Evolutionary conservation across 2,797 vertebrate species (phyloP).

Genomic region (Apogon hyalosoma): DNA sequence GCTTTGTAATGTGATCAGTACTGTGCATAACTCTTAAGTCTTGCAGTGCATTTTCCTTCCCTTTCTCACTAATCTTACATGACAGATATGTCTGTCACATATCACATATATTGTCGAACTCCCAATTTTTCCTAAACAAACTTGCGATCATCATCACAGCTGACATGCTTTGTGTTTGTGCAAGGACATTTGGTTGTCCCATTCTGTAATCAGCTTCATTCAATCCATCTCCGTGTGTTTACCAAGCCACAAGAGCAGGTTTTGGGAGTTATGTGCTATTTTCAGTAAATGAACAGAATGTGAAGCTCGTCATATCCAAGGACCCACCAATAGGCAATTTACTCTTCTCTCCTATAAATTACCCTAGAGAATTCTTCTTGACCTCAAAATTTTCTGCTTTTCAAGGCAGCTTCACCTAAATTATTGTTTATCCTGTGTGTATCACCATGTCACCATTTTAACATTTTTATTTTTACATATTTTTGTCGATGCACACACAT

Average conservation of each 20-base stretch:
- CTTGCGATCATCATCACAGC: conserved; percentile 67
- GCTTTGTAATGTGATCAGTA: not conserved
- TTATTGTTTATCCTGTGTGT: conserved; percentile 52
- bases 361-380: conserved; percentile 59
- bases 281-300: conserved; percentile 36
- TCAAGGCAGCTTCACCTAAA: conserved; percentile 52
- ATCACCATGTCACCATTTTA: conserved; percentile 59
- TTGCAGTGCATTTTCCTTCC: not conserved
- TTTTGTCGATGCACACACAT: not conserved
- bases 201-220: conserved; percentile 51
- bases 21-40: too few species aligned
- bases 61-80: conserved; percentile 16
- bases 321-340: conserved; percentile 59
- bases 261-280: conserved; percentile 34
- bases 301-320: conserved; percentile 46
- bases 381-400: conserved; percentile 65
- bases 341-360: conserved; percentile 72
- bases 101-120: conserved; percentile 53
- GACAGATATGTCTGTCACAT: conserved; percentile 40
- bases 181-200: conserved; percentile 40
- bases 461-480: conserved; percentile 14
- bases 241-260: conserved; percentile 32
- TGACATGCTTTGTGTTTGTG: conserved; percentile 33
- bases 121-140: conserved; percentile 34
- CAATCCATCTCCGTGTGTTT: conserved; percentile 68